Percentiles rank a stretch among this genome's conserved stretches.
phyloP scores from a whole-genome alignment of 2,113 vertebrate species.

The Datnioides undecimradiatus region DNA sequence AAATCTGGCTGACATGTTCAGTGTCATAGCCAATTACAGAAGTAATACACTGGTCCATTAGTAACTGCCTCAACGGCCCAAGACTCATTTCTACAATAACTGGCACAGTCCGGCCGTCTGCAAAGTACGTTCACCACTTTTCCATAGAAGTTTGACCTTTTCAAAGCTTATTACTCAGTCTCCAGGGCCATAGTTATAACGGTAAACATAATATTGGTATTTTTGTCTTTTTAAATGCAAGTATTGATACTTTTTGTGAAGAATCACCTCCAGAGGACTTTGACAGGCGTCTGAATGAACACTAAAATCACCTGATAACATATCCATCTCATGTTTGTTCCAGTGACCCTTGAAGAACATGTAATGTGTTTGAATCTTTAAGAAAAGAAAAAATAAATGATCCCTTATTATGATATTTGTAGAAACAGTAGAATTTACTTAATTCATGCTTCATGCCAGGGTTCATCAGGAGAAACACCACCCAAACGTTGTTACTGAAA shows the following conservation, averaged over 20 bases:
- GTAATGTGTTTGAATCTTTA: neutral
- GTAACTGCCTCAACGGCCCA: conserved; percentile 59
- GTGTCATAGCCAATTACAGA: conserved; percentile 75
- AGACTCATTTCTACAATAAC: conserved; percentile 64
- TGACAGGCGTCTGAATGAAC: neutral
- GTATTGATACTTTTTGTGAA: neutral
- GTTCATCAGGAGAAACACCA: neutral
- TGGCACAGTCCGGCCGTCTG: neutral
- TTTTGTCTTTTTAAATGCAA: neutral
- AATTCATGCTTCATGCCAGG: neutral
- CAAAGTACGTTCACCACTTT: neutral
- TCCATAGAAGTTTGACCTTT: neutral
- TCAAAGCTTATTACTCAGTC: neutral
- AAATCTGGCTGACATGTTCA: conserved; percentile 75
- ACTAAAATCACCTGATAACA: neutral
- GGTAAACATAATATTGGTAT: conserved; percentile 25
- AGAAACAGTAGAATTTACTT: neutral
- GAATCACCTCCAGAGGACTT: neutral
- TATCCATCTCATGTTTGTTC: no score
- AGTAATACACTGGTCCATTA: conserved; percentile 72
- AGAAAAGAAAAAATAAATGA: no score
- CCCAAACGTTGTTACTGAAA: no score
- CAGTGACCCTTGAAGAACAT: no score
- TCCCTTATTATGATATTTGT: conserved; percentile 13
- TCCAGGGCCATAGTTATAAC: neutral